Percentiles rank a stretch among this genome's conserved stretches.
These are phyloP conservation scores for Helarctos malayanus DNA, from an alignment of 2,797 vertebrate species.

Conservation along the genomic window DNA sequence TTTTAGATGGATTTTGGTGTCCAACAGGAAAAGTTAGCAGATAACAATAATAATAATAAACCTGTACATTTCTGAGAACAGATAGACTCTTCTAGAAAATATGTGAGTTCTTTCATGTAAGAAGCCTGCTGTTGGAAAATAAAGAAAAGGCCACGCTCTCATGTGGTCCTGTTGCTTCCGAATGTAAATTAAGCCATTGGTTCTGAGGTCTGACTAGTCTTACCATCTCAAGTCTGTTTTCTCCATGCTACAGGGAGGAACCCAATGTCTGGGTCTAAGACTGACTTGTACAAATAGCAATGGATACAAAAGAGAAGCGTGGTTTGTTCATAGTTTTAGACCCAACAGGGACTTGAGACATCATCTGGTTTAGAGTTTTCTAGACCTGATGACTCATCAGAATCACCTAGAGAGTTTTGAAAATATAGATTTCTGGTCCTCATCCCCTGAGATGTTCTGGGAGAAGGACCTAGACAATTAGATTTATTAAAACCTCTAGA, in stretches of 20 bases:
- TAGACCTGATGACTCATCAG: background rate
- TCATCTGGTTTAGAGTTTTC: background rate
- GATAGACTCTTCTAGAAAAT: slow-evolving; percentile 69
- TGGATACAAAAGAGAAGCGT: background rate
- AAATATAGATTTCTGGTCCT: background rate
- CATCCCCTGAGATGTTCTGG: background rate
- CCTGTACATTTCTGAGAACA: slow-evolving; percentile 66
- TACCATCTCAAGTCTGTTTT: slow-evolving; percentile 30
- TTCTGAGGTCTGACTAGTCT: slow-evolving; percentile 60
- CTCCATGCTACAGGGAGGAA: slow-evolving; percentile 48
- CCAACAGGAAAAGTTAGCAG: slow-evolving; percentile 69
- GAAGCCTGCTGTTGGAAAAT: slow-evolving; percentile 72
- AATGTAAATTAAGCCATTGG: slow-evolving; percentile 60
- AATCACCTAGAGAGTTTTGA: background rate
- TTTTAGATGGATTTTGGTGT: slow-evolving; percentile 52
- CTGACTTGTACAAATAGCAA: background rate
- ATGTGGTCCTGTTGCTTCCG: slow-evolving; percentile 66
- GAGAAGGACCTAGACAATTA: background rate
- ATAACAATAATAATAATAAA: slow-evolving; percentile 71
- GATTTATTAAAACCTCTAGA: background rate
- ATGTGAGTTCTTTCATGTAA: slow-evolving; percentile 67
- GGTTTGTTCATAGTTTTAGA: slow-evolving; percentile 10
- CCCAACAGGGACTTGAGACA: background rate
- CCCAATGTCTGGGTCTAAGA: slow-evolving; percentile 12
- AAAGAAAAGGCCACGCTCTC: slow-evolving; percentile 60